A percentile compares a stretch with the other conserved stretches of the same genome.
phyloP scores from a whole-genome alignment of 2,888 invertebrate genomes.

The Oligia latruncula region DNA sequence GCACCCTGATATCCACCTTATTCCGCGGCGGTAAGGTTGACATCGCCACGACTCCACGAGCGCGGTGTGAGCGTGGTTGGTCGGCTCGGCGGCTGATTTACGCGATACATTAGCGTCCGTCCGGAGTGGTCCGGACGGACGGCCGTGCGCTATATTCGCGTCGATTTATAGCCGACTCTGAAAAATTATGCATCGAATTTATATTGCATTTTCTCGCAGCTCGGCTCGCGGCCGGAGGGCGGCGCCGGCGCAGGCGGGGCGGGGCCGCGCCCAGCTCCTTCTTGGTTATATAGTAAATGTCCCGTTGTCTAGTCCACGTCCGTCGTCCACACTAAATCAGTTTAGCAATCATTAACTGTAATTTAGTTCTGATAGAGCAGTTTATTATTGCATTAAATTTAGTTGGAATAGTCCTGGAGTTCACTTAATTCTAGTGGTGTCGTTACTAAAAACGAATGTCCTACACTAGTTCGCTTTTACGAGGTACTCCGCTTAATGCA shows the following conservation, averaged over 20 bases:
- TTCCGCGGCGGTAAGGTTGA: constrained; percentile 25
- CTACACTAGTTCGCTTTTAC: constrained; percentile 2
- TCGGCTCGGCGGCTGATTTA: constrained; percentile 75
- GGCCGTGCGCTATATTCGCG: constrained; percentile 68
- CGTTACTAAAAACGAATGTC: neutral
- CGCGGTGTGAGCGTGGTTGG: neutral
- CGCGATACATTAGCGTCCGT: constrained; percentile 80
- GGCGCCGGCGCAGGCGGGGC: constrained; percentile 49
- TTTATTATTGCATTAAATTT: constrained; percentile 19
- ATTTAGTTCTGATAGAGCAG: constrained; percentile 20
- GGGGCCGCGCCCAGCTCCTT: constrained; percentile 17
- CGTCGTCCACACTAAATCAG: constrained; percentile 17
- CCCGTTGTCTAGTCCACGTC: constrained; percentile 22
- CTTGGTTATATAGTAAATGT: constrained; percentile 12
- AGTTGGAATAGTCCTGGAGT: neutral
- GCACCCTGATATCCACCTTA: constrained; percentile 28
- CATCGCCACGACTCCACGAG: neutral
- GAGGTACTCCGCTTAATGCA: neutral
- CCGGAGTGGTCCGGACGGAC: constrained; percentile 66
- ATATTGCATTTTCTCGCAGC: constrained; percentile 64
- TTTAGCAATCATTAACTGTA: constrained; percentile 24
- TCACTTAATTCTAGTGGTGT: neutral
- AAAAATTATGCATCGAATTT: constrained; percentile 78
- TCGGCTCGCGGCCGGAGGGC: constrained; percentile 26
- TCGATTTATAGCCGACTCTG: constrained; percentile 76